Evolutionary conservation across 2,888 invertebrate species (phyloP).

Genomic region (Cryptus viduatorius): DNA sequence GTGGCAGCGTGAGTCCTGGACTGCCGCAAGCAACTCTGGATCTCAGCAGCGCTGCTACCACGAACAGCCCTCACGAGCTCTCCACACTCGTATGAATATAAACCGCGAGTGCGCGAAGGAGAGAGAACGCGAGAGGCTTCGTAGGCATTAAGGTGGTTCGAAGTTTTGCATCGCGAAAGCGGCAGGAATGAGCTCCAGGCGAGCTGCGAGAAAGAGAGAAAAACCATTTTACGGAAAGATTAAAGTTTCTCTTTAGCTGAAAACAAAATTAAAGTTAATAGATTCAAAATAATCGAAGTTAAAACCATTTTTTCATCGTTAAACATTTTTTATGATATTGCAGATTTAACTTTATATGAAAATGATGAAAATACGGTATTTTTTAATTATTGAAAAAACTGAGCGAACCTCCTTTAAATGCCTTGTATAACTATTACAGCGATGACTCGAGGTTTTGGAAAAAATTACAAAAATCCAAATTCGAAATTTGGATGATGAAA

Average conservation of each 20-base stretch:
- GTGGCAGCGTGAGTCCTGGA: conserved; percentile 89
- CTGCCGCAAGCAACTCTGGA: conserved; percentile 88
- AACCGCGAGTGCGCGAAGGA: conserved; percentile 22
- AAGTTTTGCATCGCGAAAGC: background rate
- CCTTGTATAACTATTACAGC: background rate
- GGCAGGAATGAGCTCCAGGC: conserved; percentile 8
- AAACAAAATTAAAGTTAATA: background rate
- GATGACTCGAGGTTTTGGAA: background rate
- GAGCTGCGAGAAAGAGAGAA: background rate
- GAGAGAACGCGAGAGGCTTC: conserved; percentile 26
- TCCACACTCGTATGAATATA: conserved; percentile 88
- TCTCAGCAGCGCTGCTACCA: conserved; percentile 89
- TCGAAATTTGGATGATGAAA: conserved; percentile 40
- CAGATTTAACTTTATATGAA: background rate
- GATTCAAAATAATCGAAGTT: background rate
- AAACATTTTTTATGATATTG: background rate
- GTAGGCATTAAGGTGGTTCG: background rate
- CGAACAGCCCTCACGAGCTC: conserved; percentile 89
- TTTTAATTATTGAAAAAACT: background rate
- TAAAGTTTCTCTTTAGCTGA: background rate
- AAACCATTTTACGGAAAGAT: background rate
- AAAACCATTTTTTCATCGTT: background rate
- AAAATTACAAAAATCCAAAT: conserved; percentile 26
- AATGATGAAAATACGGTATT: background rate
- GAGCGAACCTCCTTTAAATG: conserved; percentile 4